A percentile compares a stretch with the other conserved stretches of the same genome.
Conservation (phyloP, 2,888 invertebrate genomes). For the Tholera decimalis region DNA sequence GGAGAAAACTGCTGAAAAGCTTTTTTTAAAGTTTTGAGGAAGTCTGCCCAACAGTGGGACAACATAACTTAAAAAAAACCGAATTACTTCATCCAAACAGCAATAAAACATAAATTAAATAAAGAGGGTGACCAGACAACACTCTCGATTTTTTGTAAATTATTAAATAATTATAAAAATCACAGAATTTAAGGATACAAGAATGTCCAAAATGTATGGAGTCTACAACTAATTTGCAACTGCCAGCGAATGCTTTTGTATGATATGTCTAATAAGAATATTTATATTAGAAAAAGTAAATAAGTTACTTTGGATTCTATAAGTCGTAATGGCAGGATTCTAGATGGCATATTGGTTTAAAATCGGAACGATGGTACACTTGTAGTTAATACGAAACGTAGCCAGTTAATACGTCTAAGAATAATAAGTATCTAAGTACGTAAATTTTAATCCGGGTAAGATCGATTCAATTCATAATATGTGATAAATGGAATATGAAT, state of each 20-base stretch:
- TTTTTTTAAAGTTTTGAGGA: too few relatives aligned
- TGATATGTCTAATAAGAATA: neutral
- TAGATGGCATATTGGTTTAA: too few relatives aligned
- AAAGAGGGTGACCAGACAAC: constrained; percentile 70
- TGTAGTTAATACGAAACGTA: neutral
- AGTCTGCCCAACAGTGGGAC: too few relatives aligned
- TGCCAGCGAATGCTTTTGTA: constrained; percentile 26
- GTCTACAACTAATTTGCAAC: constrained; percentile 32
- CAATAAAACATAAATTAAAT: constrained; percentile 50
- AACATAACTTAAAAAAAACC: neutral
- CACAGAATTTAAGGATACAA: constrained; percentile 77
- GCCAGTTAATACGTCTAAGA: neutral
- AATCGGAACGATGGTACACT: too few relatives aligned
- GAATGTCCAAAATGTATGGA: constrained; percentile 58
- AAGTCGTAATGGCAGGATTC: too few relatives aligned
- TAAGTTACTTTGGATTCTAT: too few relatives aligned
- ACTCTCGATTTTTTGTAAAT: constrained; percentile 65
- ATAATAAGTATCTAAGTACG: neutral
- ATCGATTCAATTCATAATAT: too few relatives aligned
- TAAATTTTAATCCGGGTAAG: neutral
- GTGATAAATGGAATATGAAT: too few relatives aligned
- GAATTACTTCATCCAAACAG: constrained; percentile 27
- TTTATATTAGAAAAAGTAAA: too few relatives aligned
- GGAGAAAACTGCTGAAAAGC: too few relatives aligned
- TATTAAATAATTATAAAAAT: constrained; percentile 69